Conservation (phyloP, 2,888 invertebrate genomes). For the Drosophila stalkeri region DNA sequence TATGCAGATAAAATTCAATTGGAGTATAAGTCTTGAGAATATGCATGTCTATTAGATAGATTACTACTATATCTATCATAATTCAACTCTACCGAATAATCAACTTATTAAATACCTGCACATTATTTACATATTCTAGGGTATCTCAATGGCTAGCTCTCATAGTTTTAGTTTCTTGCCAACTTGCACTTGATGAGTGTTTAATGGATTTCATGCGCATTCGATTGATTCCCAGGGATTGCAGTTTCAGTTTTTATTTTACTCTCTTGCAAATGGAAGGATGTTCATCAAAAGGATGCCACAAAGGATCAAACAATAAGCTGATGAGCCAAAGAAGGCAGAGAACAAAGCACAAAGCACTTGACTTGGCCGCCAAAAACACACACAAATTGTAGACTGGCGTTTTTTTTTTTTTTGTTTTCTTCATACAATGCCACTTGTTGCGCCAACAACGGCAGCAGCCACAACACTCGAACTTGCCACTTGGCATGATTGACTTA, state of each 20-base stretch:
- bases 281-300: conserved; percentile 56
- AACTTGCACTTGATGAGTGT: conserved; percentile 32
- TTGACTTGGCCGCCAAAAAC: conserved; percentile 29
- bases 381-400: conserved; percentile 28
- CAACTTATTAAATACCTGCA: no score
- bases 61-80: no score
- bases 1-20: no score
- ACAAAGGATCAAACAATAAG: conserved; percentile 72
- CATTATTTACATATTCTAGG: neutral
- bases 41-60: no score
- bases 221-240: conserved; percentile 52
- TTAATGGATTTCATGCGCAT: conserved; percentile 32
- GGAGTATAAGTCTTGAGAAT: no score
- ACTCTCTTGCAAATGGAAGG: conserved; percentile 62
- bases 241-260: conserved; percentile 18
- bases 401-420: neutral
- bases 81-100: no score
- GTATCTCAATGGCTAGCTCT: neutral
- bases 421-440: conserved; percentile 51
- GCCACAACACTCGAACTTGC: conserved; percentile 74
- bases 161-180: conserved; percentile 5
- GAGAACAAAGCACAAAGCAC: conserved; percentile 46
- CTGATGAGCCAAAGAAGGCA: conserved; percentile 25
- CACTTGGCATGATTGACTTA: conserved; percentile 81
- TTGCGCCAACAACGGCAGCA: conserved; percentile 36